phyloP scores from a whole-genome alignment of 1,140 invertebrate species.

The Ephestia elutella region DNA sequence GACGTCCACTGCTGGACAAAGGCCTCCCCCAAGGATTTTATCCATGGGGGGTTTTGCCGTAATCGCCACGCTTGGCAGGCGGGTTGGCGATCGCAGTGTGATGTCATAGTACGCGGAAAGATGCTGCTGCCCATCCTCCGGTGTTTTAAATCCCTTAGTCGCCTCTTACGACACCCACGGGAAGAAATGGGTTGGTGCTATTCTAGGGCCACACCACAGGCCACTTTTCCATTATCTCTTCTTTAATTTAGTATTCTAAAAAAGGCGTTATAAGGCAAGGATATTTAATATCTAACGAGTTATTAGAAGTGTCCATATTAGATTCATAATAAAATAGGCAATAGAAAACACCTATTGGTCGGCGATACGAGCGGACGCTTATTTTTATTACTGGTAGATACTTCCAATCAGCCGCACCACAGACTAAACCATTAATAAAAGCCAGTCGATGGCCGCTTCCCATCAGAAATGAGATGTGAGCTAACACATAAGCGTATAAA shows the following conservation, averaged over 20 bases:
- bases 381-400: conserved; percentile 8
- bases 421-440: conserved; percentile 21
- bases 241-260: neutral
- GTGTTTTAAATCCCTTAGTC: too few species aligned
- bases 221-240: neutral
- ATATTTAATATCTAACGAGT: neutral
- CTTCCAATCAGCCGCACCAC: conserved; percentile 11
- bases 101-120: too few species aligned
- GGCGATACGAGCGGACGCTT: conserved; percentile 2
- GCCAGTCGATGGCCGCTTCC: conserved; percentile 13
- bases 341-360: neutral
- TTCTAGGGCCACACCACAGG: too few species aligned
- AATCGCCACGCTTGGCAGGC: too few species aligned
- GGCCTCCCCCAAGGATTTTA: too few species aligned
- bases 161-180: too few species aligned
- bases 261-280: neutral
- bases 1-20: too few species aligned
- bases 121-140: too few species aligned
- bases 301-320: neutral
- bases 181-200: too few species aligned
- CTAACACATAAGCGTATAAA: conserved; percentile 10
- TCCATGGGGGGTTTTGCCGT: too few species aligned
- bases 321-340: neutral
- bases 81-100: too few species aligned
- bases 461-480: conserved; percentile 18